Evolutionary conservation across 2,113 vertebrate species (phyloP), one percentile per base, ranked within the genome.

Genomic region (Madoqua kirkii): DNA sequence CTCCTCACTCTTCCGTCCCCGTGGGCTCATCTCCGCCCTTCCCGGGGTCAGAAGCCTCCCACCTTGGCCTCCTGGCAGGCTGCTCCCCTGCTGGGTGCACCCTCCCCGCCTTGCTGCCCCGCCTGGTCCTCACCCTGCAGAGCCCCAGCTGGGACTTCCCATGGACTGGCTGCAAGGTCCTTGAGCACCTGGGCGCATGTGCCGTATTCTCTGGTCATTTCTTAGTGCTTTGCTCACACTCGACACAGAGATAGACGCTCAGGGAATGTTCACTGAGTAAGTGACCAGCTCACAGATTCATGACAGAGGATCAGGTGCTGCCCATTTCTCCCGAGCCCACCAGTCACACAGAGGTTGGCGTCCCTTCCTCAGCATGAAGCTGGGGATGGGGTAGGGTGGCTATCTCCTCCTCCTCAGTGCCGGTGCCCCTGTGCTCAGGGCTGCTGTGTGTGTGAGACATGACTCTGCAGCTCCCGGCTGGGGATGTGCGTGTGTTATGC

Each of bases 111-210:
- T 15, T 76, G 21, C 12, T 7, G 33, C 48, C 64, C 16, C 0
- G 2, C 17, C 31, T 23, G 62, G 57, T 60, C 33, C 43, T 82
- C 82, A 43, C 52, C 17, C 48, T 48, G 17, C 78, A 74, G 62
- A 85, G 23, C n/a, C 81, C 33, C 7, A 25, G 16, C 2, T 29
- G 59, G 36, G 62, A 74, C 19, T 74, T 87, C 29, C 82, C 1
- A 17, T 16, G 19, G 60, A 43, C 62, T 33, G 78, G 29, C 23
- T 14, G 81, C 52, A 40, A 43, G 2, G 40, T 79, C 55, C 2
- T 0, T 1, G 13, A 85, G 31, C 74, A 54, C 4, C 0, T 27
- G 55, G 31, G 5, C 5, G 0, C 1, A 0, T 5, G 9, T 11
- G 7, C 15, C 4, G 0, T 40, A 29, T 81, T 29, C 67, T 36